Evolutionary conservation across 2,797 vertebrate genomes (phyloP).

Genomic region (Trematomus bernacchii): DNA sequence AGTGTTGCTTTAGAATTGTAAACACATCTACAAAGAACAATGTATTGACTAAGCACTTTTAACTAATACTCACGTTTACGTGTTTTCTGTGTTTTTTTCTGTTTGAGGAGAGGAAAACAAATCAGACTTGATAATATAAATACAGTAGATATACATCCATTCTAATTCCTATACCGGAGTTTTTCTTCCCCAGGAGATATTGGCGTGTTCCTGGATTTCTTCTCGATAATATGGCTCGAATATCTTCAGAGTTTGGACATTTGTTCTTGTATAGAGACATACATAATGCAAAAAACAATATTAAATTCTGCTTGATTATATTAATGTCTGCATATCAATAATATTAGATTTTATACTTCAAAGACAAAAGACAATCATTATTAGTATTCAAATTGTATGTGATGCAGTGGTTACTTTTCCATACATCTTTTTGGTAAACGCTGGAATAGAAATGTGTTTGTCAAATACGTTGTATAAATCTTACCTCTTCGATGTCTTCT

Average conservation of each 20-base stretch:
- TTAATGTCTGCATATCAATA: too few relatives aligned
- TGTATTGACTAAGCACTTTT: not conserved
- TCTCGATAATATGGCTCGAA: slow-evolving; percentile 86
- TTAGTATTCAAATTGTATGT: not conserved
- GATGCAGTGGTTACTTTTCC: not conserved
- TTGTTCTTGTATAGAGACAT: slow-evolving; percentile 74
- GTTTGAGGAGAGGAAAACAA: slow-evolving; percentile 7
- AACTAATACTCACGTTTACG: slow-evolving; percentile 70
- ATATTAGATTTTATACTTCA: not conserved
- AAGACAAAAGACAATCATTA: not conserved
- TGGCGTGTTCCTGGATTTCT: slow-evolving; percentile 87
- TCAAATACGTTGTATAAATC: not conserved
- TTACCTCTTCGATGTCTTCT: slow-evolving; percentile 72
- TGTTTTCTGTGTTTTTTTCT: slow-evolving; percentile 69
- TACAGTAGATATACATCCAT: not conserved
- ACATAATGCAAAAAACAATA: not conserved
- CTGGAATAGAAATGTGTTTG: not conserved
- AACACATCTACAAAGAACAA: not conserved
- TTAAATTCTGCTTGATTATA: not conserved
- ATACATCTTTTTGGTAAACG: not conserved
- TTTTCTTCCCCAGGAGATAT: slow-evolving; percentile 87
- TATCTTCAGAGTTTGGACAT: slow-evolving; percentile 77
- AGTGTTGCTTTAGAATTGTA: not conserved
- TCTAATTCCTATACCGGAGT: slow-evolving; percentile 80
- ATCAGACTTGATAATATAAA: not conserved